Conservation (phyloP, 2,888 invertebrate species). For the Tipula vernalis region DNA sequence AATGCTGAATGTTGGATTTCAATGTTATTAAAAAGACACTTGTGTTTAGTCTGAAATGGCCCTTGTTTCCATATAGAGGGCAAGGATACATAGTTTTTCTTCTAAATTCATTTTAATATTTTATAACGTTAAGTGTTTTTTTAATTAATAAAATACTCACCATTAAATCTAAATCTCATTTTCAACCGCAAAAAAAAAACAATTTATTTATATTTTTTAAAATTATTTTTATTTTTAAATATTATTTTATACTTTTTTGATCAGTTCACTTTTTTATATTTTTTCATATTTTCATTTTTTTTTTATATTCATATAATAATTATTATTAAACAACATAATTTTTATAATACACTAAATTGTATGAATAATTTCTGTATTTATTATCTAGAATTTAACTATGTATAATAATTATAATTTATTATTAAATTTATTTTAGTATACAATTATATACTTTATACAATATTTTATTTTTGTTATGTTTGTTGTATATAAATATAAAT, state of each 20-base stretch:
- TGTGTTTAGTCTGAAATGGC: too few species aligned
- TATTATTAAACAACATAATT: not conserved
- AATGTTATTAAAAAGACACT: too few species aligned
- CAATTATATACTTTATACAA: not conserved
- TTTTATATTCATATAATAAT: not conserved
- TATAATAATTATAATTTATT: not conserved
- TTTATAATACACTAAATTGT: not conserved
- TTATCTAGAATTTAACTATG: not conserved
- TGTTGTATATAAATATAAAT: not conserved
- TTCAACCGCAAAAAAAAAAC: not conserved
- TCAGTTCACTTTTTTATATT: not conserved
- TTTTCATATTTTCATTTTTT: not conserved
- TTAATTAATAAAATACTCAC: too few species aligned
- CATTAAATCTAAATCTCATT: too few species aligned
- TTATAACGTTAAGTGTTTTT: too few species aligned
- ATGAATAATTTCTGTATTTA: not conserved
- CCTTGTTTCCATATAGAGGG: too few species aligned
- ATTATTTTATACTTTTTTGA: not conserved
- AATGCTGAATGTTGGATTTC: too few species aligned
- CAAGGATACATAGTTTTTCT: too few species aligned
- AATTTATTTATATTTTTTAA: not conserved
- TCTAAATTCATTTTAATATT: too few species aligned
- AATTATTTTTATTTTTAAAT: not conserved
- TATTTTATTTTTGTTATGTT: not conserved
- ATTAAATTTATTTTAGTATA: not conserved